Conservation (phyloP, 2,113 vertebrate genomes). For the Lathamus discolor region DNA sequence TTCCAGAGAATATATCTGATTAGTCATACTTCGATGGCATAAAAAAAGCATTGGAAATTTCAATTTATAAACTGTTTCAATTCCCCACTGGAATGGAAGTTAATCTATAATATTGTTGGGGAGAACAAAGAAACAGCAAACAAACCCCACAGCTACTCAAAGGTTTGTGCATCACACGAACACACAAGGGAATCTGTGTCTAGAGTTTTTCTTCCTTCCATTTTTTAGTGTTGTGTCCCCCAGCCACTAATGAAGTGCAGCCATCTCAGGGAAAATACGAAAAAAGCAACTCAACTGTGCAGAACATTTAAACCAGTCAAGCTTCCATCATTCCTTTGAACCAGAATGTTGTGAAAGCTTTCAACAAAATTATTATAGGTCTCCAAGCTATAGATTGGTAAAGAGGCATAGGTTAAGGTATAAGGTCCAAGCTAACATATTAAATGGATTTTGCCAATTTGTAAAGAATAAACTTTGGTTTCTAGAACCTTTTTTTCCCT, state of each 20-base stretch:
- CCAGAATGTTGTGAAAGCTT: not conserved
- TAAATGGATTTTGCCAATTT: not conserved
- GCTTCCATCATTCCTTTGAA: not conserved
- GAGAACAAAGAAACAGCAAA: conserved; percentile 2
- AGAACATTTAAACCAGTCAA: not conserved
- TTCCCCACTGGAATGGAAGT: not conserved
- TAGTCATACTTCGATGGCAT: not conserved
- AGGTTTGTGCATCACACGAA: not conserved
- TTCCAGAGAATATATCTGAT: conserved; percentile 35
- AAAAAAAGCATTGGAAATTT: not conserved
- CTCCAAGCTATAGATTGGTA: not conserved
- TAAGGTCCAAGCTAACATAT: not conserved
- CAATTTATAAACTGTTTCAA: conserved; percentile 15
- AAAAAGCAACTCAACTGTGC: not conserved
- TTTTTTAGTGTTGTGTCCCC: not conserved
- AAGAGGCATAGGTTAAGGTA: not conserved
- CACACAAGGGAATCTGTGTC: not conserved
- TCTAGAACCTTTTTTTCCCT: not conserved
- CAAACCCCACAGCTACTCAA: not conserved
- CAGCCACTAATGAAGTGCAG: not conserved
- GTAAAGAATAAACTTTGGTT: not conserved
- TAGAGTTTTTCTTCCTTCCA: not conserved
- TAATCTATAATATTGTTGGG: conserved; percentile 15
- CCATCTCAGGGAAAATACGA: not conserved
- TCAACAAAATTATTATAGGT: not conserved